Conservation (phyloP, 2,888 invertebrate species). For the Auanema freiburgensis region DNA sequence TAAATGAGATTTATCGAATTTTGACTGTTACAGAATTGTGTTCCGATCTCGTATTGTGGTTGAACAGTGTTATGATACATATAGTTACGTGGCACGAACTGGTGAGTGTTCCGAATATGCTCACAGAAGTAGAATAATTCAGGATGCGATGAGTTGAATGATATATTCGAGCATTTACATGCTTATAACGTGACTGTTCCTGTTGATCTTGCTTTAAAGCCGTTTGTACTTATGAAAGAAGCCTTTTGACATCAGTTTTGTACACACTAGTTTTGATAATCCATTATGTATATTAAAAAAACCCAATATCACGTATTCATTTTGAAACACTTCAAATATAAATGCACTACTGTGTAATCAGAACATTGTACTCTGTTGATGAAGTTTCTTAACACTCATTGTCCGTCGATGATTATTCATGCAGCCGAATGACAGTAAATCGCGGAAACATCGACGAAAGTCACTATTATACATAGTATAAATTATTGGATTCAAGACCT, state of each 20-base stretch:
- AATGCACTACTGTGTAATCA: slow-evolving; percentile 20
- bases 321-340: no score
- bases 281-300: no score
- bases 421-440: slow-evolving; percentile 62
- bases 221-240: slow-evolving; percentile 96
- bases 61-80: slow-evolving; percentile 70
- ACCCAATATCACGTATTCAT: no score
- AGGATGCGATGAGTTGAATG: slow-evolving; percentile 93
- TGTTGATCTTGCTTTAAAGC: slow-evolving; percentile 91
- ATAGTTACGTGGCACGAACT: slow-evolving; percentile 93
- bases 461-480: slow-evolving; percentile 64
- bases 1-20: not conserved
- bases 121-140: no score
- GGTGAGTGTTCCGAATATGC: no score
- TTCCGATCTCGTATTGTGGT: slow-evolving; percentile 76
- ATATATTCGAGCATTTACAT: slow-evolving; percentile 83
- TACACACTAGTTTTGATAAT: no score
- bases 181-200: slow-evolving; percentile 87
- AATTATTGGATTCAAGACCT: slow-evolving; percentile 64
- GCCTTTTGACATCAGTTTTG: slow-evolving; percentile 83
- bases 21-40: slow-evolving; percentile 73
- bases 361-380: slow-evolving; percentile 59
- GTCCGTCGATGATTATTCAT: slow-evolving; percentile 60
- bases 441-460: slow-evolving; percentile 64
- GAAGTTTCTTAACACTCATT: slow-evolving; percentile 63